A percentile compares a stretch with the other conserved stretches of the same genome.
Conservation (phyloP, 2,113 vertebrate species). For the Entelurus aequoreus region DNA sequence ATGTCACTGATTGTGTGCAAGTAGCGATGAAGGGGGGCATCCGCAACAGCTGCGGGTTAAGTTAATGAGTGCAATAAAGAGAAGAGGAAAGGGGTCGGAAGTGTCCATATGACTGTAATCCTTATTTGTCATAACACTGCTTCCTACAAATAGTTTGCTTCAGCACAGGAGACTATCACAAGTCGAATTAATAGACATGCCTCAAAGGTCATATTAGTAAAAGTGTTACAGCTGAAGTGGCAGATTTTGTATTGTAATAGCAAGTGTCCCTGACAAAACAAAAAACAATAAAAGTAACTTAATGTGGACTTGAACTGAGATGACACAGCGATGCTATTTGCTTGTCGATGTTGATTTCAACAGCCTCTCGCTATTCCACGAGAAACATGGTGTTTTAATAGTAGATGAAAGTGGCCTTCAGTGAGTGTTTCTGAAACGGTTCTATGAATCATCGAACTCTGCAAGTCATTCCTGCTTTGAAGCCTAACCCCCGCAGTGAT, state of each 20-base stretch:
- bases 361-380: slow-evolving; percentile 9
- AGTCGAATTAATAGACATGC: neutral
- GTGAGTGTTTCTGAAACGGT: neutral
- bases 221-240: neutral
- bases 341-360: neutral
- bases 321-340: neutral
- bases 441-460: slow-evolving; percentile 10
- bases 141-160: neutral
- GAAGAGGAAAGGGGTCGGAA: slow-evolving; percentile 10
- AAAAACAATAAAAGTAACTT: neutral
- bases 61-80: slow-evolving; percentile 22
- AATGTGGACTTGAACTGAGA: neutral
- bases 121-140: neutral
- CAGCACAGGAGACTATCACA: neutral
- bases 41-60: slow-evolving; percentile 43
- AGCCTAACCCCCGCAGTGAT: slow-evolving; percentile 13
- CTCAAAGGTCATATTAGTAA: neutral
- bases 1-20: slow-evolving; percentile 4
- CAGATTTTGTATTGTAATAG: neutral
- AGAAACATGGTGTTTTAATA: neutral
- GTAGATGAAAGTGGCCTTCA: neutral
- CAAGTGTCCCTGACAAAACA: neutral
- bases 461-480: slow-evolving; percentile 18
- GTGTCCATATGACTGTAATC: slow-evolving; percentile 1
- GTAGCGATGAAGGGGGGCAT: neutral